Base-by-base conservation (phyloP, 1,140 invertebrate genomes). In the Harlomillsia oculata region DNA sequence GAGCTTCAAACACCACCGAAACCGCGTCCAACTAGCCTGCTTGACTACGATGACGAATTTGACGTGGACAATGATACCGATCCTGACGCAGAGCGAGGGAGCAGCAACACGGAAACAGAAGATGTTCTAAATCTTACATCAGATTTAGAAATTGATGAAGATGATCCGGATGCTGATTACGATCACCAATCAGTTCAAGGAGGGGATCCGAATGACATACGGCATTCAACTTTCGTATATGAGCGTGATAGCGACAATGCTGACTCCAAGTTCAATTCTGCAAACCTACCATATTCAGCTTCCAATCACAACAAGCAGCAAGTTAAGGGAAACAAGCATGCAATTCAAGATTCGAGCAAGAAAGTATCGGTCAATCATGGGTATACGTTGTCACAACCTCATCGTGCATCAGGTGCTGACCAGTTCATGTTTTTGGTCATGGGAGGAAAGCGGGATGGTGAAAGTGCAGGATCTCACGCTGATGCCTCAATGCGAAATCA, bases 21-120 rank as follows among this genome's bases (percentile, higher is more conserved):
- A 5, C 45, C 45, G 3, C 16, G 18, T 2, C 45, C 45, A 5
- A 48, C 45, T 2, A 21, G 18, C n/a, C 28, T 30, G n/a, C 30
- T 48, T 4, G 45, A 48, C 45, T 48, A 48, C 45, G 45, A 48
- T 21, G 45, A 48, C 36, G 45, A 48, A 32, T 48, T 30, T 30
- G 45, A 48, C 29, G 34, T 48, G 21, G 45, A 48, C 43, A 29
- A 25, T 45, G 43, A 45, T 13, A 30, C 14, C 23, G 45, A 48
- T 20, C 30, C 30, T 48, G 45, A 48, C 30, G 34, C 36, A 8
- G 45, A 48, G 34, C 28, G 45, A 11, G 45, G 45, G 28, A 48
- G 45, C 29, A 48, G 45, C 6, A 48, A 32, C 45, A 48, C 45
- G 13, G 45, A 48, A 32, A 32, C 45, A 18, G 45, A 48, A 21